Evolutionary conservation across 2,888 invertebrate species (phyloP).

Genomic region (Nemurella pictetii): DNA sequence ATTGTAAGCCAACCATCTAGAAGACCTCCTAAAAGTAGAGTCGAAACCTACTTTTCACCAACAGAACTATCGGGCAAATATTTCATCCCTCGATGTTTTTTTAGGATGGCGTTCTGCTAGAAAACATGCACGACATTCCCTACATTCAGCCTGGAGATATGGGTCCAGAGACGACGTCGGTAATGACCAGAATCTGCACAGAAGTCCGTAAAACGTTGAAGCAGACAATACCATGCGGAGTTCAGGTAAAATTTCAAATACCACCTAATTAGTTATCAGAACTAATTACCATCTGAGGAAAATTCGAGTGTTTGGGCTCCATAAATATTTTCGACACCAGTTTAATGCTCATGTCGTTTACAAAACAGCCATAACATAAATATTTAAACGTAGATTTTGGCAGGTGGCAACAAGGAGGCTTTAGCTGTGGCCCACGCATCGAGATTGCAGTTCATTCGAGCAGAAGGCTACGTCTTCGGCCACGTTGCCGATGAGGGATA

Average conservation of each 20-base stretch:
- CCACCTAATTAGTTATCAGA: too few relatives aligned
- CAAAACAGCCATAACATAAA: too few relatives aligned
- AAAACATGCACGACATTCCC: constrained; percentile 81
- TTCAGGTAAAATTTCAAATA: constrained; percentile 59
- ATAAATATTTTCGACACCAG: too few relatives aligned
- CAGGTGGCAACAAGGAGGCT: constrained; percentile 76
- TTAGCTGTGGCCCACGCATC: constrained; percentile 73
- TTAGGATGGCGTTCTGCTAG: constrained; percentile 71
- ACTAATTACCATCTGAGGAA: too few relatives aligned
- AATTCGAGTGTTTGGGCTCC: too few relatives aligned
- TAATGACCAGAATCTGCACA: constrained; percentile 66
- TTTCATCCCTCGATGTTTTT: too few relatives aligned
- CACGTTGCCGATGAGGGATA: constrained; percentile 83
- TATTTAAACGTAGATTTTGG: constrained; percentile 60
- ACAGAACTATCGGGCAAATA: neutral
- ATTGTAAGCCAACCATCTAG: constrained; percentile 61
- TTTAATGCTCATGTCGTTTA: neutral
- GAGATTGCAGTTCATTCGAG: constrained; percentile 71
- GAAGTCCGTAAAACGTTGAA: constrained; percentile 62
- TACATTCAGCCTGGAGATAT: constrained; percentile 62
- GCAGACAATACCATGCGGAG: constrained; percentile 58
- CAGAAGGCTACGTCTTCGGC: constrained; percentile 76
- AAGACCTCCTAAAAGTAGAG: neutral
- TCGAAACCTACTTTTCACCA: too few relatives aligned
- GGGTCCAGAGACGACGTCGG: constrained; percentile 68